These are phyloP conservation scores for Xenopus tropicalis DNA, from an alignment of 2,113 vertebrate genomes.

Conservation along the genomic window UCB_Xtro_10.0 CM004444.2:139551501-139552000, in stretches of 20 bases:
- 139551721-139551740: conserved; percentile 96
- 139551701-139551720: conserved; percentile 92
- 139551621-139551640: too few species aligned
- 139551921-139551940: too few species aligned
- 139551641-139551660: too few species aligned
- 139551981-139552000: too few species aligned
- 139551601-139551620: too few species aligned
- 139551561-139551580: conserved; percentile 84
- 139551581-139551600: neutral
- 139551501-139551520: conserved; percentile 99
- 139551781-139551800: conserved; percentile 97
- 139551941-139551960: too few species aligned
- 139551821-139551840: neutral
- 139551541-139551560: conserved; percentile 86
- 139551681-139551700: conserved; percentile 61
- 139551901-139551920: too few species aligned
- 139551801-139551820: conserved; percentile 89
- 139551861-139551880: too few species aligned
- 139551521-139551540: conserved; percentile 94
- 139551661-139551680: neutral
- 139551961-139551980: too few species aligned
- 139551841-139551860: too few species aligned
- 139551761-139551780: conserved; percentile 96
- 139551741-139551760: conserved; percentile 96
- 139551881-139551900: too few species aligned